These are phyloP conservation scores for Autographa pulchrina DNA, from an alignment of 2,888 invertebrate genomes.

Conservation along the genomic window DNA sequence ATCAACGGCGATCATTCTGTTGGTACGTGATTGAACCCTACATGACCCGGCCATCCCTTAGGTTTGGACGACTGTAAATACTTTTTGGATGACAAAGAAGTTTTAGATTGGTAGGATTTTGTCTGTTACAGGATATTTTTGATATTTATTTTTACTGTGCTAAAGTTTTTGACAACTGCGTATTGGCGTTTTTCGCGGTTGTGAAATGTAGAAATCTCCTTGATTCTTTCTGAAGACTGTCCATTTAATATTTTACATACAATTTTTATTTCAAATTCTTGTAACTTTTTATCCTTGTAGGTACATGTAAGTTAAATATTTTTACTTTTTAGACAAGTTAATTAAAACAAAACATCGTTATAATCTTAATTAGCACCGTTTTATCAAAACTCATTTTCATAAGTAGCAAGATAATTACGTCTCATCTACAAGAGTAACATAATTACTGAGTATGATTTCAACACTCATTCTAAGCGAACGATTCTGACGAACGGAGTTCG, in stretches of 20 bases:
- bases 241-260: no score
- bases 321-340: no score
- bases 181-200: no score
- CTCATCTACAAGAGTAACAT: neutral
- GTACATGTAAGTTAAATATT: no score
- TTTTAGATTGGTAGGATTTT: neutral
- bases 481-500: conserved; percentile 9
- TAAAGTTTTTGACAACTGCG: no score
- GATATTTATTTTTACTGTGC: no score
- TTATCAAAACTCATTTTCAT: neutral
- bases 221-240: no score
- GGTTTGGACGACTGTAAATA: neutral
- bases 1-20: conserved; percentile 41
- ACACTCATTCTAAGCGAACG: neutral
- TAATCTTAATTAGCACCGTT: neutral
- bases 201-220: no score
- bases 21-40: conserved; percentile 31
- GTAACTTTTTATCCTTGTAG: no score
- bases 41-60: neutral
- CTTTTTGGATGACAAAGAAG: conserved; percentile 1
- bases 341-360: no score
- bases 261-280: no score
- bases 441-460: neutral
- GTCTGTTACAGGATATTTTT: neutral
- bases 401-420: neutral